Evolutionary conservation across 2,113 vertebrate genomes (phyloP), one percentile per base, ranked within the genome.

Genomic region (Hystrix cristata): DNA sequence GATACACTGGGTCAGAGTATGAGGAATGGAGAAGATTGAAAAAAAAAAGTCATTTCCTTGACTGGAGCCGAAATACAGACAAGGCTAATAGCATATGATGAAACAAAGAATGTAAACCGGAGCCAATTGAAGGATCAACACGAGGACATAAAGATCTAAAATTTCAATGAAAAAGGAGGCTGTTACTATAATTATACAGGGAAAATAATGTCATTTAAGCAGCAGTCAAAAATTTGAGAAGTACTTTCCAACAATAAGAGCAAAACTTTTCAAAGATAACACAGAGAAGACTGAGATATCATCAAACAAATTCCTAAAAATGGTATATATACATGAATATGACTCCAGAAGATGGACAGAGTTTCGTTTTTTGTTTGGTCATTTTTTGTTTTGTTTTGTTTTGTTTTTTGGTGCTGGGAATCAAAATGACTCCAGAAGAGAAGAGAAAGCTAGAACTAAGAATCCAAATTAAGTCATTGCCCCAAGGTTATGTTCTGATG

Each of bases 71-170:
- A 83, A 84, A 71, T 38, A 87, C n/a, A 43, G 7, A 81, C 46
- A 9, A 90, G 15, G 43, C 71, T 69, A 65, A 76, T 67, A 57
- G 34, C 34, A 74, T 27, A n/a, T 7, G 23, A 60, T n/a, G 46
- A 78, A 87, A 91, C 25, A 65, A 87, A 91, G 71, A 78, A 74
- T 43, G 59, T 46, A 55, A 85, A 83, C n/a, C 43, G 95, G 59
- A 94, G 12, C n/a, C 18, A 13, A 48, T 13, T 27, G 7, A 69
- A 80, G 53, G n/a, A 87, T 92, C 62, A 76, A 23, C 13, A 27
- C 53, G 34, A 76, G 16, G 48, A 86, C 14, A 0, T 38, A 78
- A 80, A 16, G 12, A 93, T 43, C 19, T 74, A 31, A 97, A 94
- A 72, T 57, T 76, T 93, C 57, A 93, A 74, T 53, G 67, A 23